Base-by-base conservation (phyloP, 1,140 invertebrate species). In the Portunus trituberculatus region DNA sequence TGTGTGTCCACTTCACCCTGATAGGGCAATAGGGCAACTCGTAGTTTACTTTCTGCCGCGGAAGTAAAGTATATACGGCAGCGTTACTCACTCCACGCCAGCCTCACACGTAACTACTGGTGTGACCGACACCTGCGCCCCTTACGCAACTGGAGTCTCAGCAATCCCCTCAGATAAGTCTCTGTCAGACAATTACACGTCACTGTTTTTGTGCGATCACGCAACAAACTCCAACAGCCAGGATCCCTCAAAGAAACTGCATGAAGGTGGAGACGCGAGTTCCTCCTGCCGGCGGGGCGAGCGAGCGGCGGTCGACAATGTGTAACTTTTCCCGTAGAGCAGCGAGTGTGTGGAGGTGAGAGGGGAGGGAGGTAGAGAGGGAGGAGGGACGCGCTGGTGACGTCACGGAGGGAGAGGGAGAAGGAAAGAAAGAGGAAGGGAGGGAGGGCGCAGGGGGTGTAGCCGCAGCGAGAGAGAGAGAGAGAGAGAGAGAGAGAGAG, bases 341-440 rank as follows among this genome's bases (percentile, higher is more conserved):
- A 76, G 67, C 20, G 67, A 76, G 67, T 76, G n/a, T n/a, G 52
- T 12, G 20, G 67, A n/a, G 16, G 67, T 20, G 67, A 76, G 67
- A n/a, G 67, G n/a, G 16, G 25, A 20, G n/a, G 25, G 20, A 20
- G 67, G 25, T 3, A n/a, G 67, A 76, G 67, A 76, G n/a, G 25
- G 67, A 59, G 52, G 52, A n/a, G 25, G 67, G 67, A 76, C 67
- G 67, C 67, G 67, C 67, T 76, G 67, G 67, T 76, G 67, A 76
- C 67, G 67, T 76, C 67, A 76, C 67, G 25, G 67, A 25, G 67
- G 67, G 67, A n/a, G 67, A 76, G 67, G 67, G 67, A 20, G 67
- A 76, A 76, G 67, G 25, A 76, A 76, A 76, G 67, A 76, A 76
- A 76, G 67, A 76, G 67, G 67, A 76, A 76, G 67, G 67, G 67